Base-by-base conservation (phyloP, 2,113 vertebrate genomes). In the Notothenia coriiceps region DNA sequence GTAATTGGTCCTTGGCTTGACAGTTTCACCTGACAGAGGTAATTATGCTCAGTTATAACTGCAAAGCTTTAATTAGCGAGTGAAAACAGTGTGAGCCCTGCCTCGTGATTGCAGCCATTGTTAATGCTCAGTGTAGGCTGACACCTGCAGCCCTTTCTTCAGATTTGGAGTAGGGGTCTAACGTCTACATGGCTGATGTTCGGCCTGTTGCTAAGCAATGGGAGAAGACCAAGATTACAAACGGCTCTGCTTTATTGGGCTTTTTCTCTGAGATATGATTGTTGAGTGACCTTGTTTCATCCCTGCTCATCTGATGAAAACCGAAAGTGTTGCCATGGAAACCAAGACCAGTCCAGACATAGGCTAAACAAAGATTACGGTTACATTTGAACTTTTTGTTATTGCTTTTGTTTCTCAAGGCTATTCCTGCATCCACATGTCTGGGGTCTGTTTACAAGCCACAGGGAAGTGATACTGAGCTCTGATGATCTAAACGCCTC, bases 161-260 rank as follows among this genome's bases (percentile, higher is more conserved):
- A 1, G 65, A 83, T 86, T 86, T 64, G 81, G 65, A 82, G 81
- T 44, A 54, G 49, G 60, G 79, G 70, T 73, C 78, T 66, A 3
- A 46, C 25, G 46, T 5, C 25, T 64, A 78, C 84, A 76, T 75
- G 79, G 81, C 82, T 77, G 46, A 78, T 75, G 40, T 70, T 59
- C 8, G 2, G 79, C 79, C 85, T 88, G 93, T 91, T 93, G 88
- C 89, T 92, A 86, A 82, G 92, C 67, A 10, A 92, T 92, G 77
- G 73, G 73, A 81, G 68, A 75, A 64, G 4, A 79, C 72, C 55
- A 72, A 71, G 79, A 89, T 84, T 79, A 83, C 85, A 77, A 83
- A 84, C 62, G 56, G 74, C 65, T 72, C 29, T 29, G 29, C 29
- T 89, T 82, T 61, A 70, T 74, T 35, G 82, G 76, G 81, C 79